Base-by-base conservation (phyloP, 1,140 invertebrate species). In the Caenorhabditis remanei region DNA sequence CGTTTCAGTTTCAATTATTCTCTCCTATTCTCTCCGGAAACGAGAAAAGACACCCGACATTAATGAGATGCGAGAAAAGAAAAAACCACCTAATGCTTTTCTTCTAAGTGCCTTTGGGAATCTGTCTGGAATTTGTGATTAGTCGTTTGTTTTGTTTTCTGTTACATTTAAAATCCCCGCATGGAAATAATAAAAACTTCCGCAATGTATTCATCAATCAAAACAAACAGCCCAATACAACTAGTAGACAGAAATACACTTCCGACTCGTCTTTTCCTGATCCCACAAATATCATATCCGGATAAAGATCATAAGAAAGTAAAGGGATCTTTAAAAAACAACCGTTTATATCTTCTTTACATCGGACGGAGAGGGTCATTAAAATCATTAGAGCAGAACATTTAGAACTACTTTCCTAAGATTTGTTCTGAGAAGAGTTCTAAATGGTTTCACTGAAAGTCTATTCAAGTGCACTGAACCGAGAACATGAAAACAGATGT, bases 391-490 rank as follows among this genome's bases (percentile, higher is more conserved):
- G 65, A 43, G 41, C 1, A 71, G 41, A 71, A 63, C 61, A 11
- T 21, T 4, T 4, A 63, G 24, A 63, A 63, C 24, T 63, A 63
- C 61, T 63, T 14, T 21, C 1, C 9, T n/a, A 2, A 58, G 24
- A 21, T 63, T 63, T 63, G 6, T 32, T 32, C 8, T n/a, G 56
- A 58, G n/a, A 58, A 19, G 21, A 4, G 8, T 53, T 53, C 16
- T 53, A 53, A 32, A 53, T 53, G 50, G 16, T 21, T 58, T 21
- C 56, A 58, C 56, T 58, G 19, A 58, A 58, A 58, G 61, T 11
- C 41, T 41, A 71, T 71, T 71, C 41, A 11, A 71, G 65, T 43
- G 65, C 65, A 71, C 19, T 71, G 65, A 71, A 71, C 65, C 65
- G 65, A 71, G n/a, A 63, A 63, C 21, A 63, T 21, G n/a, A n/a